Evolutionary conservation across 2,888 invertebrate species (phyloP), one percentile per base, ranked within the genome.

Genomic region (Drosophila bunnanda): DNA sequence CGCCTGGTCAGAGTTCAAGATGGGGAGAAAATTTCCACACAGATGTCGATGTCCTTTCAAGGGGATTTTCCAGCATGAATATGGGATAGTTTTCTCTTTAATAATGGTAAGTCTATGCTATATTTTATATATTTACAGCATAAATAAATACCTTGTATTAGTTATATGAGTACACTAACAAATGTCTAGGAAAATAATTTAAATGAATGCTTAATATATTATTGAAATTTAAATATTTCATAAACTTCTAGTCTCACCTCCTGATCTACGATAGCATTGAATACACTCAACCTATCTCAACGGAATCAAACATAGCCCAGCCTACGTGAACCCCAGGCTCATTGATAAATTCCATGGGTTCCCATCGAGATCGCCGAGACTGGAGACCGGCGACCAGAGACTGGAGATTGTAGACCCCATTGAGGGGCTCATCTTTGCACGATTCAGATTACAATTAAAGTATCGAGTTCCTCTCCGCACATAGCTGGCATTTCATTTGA

Each of bases 401-500:
- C 22, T 6, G 25, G 38, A 28, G 48, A 28, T n/a, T 28, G 28
- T n/a, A n/a, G 25, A 32, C 39, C 57, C 34, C 53, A 53, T 36
- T 58, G 38, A 20, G 66, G 52, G 67, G 53, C 67, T 67, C 67
- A 67, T 67, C 46, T 67, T 48, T 28, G 46, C 66, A 67, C 66
- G 72, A 71, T 55, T 69, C 69, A 53, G 58, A 53, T 56, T 54
- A 55, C 78, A 80, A 70, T 82, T 84, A 84, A 66, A 61, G 76
- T 65, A 77, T 71, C 67, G 52, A 75, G 72, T 79, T 82, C 61
- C 82, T 82, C 72, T 76, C 74, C 62, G 67, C 77, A 76, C 80
- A 85, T 82, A 53, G 76, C 57, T 88, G 78, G 83, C 78, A 82
- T 88, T 88, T 80, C 78, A 74, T 72, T 85, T 78, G 88, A 88